Base-by-base conservation (phyloP, 2,888 invertebrate species). In the Melipona bicolor region DNA sequence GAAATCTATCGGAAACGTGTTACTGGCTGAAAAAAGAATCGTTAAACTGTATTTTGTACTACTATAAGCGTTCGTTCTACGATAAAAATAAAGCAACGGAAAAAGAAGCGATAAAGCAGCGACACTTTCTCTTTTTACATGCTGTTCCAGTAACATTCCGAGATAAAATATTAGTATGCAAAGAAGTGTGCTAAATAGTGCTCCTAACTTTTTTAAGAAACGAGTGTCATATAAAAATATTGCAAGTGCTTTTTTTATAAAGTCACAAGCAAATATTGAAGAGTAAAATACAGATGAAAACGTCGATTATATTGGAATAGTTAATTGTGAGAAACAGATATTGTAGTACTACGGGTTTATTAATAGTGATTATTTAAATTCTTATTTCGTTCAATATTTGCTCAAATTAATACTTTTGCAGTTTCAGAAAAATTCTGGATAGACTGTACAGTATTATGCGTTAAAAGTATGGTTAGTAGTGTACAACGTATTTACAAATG, bases 401-500 rank as follows among this genome's bases (percentile, higher is more conserved):
- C n/a, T 59, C 15, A n/a, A n/a, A n/a, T 13, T n/a, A 15, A n/a
- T 15, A 56, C 15, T 59, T 15, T 15, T n/a, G 13, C 56, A 59
- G 56, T 59, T n/a, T 5, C 56, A 15, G 15, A 59, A 59, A n/a
- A n/a, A n/a, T 59, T 59, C 5, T 59, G 15, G 2, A n/a, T 65
- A n/a, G 13, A n/a, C 32, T 64, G 32, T 4, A 2, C 32, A n/a
- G 21, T 36, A 15, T 32, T 19, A 52, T 19, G 4, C 1, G 36
- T 54, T 43, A 32, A 54, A 59, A 59, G 65, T 52, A 13, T 59
- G 36, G 50, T n/a, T 52, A 78, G 17, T 19, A 79, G 24, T 64
- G 17, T 61, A 36, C 5, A 54, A 49, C 13, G n/a, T 81, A 81
- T 79, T 68, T 81, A 81, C 79, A 81, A 9, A 1, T 21, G 24